Percentiles rank a stretch among this genome's conserved stretches.
Conservation (phyloP, 2,797 vertebrate species). For the Clarias laeviceps region DNA sequence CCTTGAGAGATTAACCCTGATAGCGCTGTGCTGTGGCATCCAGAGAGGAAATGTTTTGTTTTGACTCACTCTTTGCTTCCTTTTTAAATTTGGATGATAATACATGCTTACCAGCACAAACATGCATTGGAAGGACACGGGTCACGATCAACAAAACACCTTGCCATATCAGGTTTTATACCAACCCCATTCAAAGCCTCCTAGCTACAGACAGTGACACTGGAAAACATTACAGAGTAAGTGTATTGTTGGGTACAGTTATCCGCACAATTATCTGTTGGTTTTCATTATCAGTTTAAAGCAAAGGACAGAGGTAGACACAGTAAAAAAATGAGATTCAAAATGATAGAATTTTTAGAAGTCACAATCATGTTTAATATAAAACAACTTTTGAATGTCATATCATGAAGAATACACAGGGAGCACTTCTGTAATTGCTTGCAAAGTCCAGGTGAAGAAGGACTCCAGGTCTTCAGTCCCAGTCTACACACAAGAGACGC, state of each 20-base stretch:
- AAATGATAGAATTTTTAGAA: slow-evolving; percentile 71
- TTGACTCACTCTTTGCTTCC: slow-evolving; percentile 66
- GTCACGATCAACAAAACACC: slow-evolving; percentile 53
- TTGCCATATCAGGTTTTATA: slow-evolving; percentile 45
- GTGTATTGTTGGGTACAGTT: not conserved
- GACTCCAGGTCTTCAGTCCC: slow-evolving; percentile 61
- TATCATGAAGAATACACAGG: slow-evolving; percentile 68
- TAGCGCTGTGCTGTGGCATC: slow-evolving; percentile 48
- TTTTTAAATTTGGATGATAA: slow-evolving; percentile 63
- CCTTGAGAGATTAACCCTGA: slow-evolving; percentile 45
- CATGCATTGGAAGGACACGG: slow-evolving; percentile 63
- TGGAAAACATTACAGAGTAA: slow-evolving; percentile 30
- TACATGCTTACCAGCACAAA: slow-evolving; percentile 65
- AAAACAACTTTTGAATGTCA: slow-evolving; percentile 79
- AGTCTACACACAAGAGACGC: slow-evolving; percentile 74
- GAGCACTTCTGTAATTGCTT: slow-evolving; percentile 64
- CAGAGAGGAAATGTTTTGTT: slow-evolving; percentile 67
- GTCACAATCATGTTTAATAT: slow-evolving; percentile 84
- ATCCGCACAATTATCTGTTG: slow-evolving; percentile 6
- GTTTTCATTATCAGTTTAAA: not conserved
- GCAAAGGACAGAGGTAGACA: slow-evolving; percentile 12
- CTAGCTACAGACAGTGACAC: slow-evolving; percentile 12
- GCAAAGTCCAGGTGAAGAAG: slow-evolving; percentile 61
- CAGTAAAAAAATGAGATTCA: slow-evolving; percentile 21
- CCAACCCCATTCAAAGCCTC: slow-evolving; percentile 30